Evolutionary conservation across 1,140 invertebrate genomes (phyloP).

Genomic region (Monochamus saltuarius): DNA sequence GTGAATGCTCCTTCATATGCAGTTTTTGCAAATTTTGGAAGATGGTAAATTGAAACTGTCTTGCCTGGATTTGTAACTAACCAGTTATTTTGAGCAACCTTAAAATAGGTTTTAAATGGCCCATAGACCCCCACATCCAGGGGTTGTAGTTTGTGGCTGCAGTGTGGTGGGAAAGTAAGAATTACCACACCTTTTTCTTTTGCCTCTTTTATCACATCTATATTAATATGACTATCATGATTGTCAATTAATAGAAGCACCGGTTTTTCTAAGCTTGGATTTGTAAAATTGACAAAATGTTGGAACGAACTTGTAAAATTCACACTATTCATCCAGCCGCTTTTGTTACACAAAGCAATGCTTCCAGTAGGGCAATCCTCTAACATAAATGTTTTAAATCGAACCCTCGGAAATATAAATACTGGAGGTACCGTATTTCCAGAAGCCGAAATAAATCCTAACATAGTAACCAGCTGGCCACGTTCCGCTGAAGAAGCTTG

Average conservation of each 20-base stretch:
- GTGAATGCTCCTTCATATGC: background rate
- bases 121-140: background rate
- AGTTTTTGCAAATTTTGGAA: background rate
- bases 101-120: background rate
- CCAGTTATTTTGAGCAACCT: background rate
- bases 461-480: slow-evolving; percentile 7
- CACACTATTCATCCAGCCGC: slow-evolving; percentile 53
- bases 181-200: slow-evolving; percentile 11
- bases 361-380: slow-evolving; percentile 40
- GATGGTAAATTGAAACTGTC: too few species aligned
- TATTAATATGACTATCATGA: background rate
- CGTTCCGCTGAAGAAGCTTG: slow-evolving; percentile 10
- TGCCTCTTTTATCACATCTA: slow-evolving; percentile 6
- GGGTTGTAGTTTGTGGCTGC: too few species aligned
- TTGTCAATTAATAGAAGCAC: slow-evolving; percentile 13
- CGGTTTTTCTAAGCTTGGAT: slow-evolving; percentile 10
- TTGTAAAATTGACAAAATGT: slow-evolving; percentile 19
- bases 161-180: slow-evolving; percentile 16
- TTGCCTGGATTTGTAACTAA: slow-evolving; percentile 1
- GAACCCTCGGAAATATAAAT: slow-evolving; percentile 36
- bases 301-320: slow-evolving; percentile 47
- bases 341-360: slow-evolving; percentile 48
- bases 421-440: slow-evolving; percentile 21
- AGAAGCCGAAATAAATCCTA: background rate
- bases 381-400: slow-evolving; percentile 48